These are phyloP conservation scores for Melitaea athalia DNA, from an alignment of 2,888 invertebrate genomes.

Conservation along the genomic window DNA sequence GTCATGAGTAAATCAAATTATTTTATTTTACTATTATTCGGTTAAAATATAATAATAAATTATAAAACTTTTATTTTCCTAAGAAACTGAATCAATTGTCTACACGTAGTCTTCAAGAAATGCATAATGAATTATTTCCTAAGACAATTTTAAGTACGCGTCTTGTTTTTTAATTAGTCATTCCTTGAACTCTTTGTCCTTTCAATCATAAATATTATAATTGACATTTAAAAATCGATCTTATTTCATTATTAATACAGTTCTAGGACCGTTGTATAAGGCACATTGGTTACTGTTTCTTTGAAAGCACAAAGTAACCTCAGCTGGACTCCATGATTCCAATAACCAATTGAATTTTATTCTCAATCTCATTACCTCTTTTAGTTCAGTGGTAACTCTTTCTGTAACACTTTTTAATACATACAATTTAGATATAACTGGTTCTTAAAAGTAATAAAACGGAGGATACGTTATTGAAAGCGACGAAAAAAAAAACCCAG, in stretches of 20 bases:
- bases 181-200: conserved; percentile 28
- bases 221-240: background rate
- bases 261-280: background rate
- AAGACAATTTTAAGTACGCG: conserved; percentile 33
- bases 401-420: background rate
- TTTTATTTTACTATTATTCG: no score
- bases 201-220: conserved; percentile 2
- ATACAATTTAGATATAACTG: background rate
- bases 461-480: background rate
- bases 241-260: background rate
- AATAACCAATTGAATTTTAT: conserved; percentile 24
- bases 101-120: conserved; percentile 15
- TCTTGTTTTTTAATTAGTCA: conserved; percentile 35
- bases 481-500: background rate
- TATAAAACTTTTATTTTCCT: background rate
- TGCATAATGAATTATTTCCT: conserved; percentile 29
- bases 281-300: conserved; percentile 19
- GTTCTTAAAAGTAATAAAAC: background rate
- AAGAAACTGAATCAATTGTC: background rate
- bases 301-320: conserved; percentile 24
- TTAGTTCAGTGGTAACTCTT: background rate
- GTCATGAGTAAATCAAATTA: no score
- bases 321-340: conserved; percentile 19
- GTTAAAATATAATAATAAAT: background rate
- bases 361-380: conserved; percentile 20